phyloP scores from a whole-genome alignment of 2,797 vertebrate species.

The Darevskia nairensis region DNA sequence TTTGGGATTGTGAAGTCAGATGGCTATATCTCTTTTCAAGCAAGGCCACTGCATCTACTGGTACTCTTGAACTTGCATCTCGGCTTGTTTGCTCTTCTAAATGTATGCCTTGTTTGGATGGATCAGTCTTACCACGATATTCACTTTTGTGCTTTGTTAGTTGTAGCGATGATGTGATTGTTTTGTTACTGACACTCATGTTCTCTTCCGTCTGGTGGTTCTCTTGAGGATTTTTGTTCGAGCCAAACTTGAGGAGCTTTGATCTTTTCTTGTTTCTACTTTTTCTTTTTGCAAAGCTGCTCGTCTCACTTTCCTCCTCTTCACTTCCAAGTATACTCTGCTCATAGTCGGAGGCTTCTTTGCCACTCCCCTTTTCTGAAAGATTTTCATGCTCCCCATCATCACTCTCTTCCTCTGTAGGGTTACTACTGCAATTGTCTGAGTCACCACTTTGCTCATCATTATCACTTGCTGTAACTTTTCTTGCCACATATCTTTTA shows the following conservation, averaged over 20 bases:
- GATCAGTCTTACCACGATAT: conserved; percentile 42
- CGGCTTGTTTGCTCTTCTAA: not conserved
- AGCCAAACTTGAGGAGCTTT: not conserved
- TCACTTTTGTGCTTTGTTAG: conserved; percentile 60
- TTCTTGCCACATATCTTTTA: not conserved
- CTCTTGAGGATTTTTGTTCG: conserved; percentile 56
- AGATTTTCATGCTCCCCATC: conserved; percentile 13
- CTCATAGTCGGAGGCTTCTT: conserved; percentile 55
- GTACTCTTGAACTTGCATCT: conserved; percentile 22
- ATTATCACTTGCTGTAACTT: conserved; percentile 28
- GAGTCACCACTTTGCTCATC: conserved; percentile 28
- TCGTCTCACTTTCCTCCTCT: conserved; percentile 36
- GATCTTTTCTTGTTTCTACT: conserved; percentile 55
- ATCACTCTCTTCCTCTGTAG: conserved; percentile 48
- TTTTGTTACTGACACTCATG: conserved; percentile 33
- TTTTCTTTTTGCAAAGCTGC: conserved; percentile 50
- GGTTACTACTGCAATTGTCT: conserved; percentile 12
- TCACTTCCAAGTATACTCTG: not conserved
- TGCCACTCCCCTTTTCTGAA: conserved; percentile 9
- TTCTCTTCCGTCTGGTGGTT: conserved; percentile 51
- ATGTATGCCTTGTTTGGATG: conserved; percentile 36
- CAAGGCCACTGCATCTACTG: not conserved
- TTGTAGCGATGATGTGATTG: conserved; percentile 53
- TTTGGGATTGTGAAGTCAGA: conserved; percentile 69
- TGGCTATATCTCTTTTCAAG: conserved; percentile 34